A percentile compares a stretch with the other conserved stretches of the same genome.
Evolutionary conservation across 2,888 invertebrate species (phyloP).

Genomic region (Coenonympha arcania): DNA sequence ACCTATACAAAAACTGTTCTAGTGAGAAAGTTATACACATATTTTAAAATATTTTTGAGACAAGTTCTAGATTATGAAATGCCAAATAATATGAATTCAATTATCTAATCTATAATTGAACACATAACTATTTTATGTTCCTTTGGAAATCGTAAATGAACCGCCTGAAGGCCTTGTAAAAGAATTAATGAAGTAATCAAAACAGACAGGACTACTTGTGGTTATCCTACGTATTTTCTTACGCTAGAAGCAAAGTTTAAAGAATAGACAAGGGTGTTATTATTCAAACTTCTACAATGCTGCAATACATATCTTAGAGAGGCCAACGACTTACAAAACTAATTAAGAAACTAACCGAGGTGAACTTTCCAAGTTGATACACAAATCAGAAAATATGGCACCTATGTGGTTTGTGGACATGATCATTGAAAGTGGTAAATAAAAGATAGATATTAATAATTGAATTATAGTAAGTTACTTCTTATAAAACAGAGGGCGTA

Average conservation of each 20-base stretch:
- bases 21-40: too few species aligned
- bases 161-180: too few species aligned
- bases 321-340: not conserved
- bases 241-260: not conserved
- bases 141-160: too few species aligned
- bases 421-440: not conserved
- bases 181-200: too few species aligned
- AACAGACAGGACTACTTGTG: not conserved
- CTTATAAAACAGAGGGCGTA: not conserved
- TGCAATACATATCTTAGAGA: not conserved
- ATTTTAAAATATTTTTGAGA: too few species aligned
- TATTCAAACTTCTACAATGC: not conserved
- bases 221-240: not conserved
- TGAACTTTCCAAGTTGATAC: not conserved
- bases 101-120: too few species aligned
- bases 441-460: not conserved
- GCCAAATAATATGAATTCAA: too few species aligned
- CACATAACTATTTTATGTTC: too few species aligned
- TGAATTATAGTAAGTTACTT: not conserved
- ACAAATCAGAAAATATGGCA: slow-evolving; percentile 1
- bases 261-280: not conserved
- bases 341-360: slow-evolving; percentile 6
- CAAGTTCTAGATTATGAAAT: too few species aligned
- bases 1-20: too few species aligned
- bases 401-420: not conserved